A percentile compares a stretch with the other conserved stretches of the same genome.
Evolutionary conservation across 2,113 vertebrate species (phyloP).

Genomic region (Malurus cyaneus): DNA sequence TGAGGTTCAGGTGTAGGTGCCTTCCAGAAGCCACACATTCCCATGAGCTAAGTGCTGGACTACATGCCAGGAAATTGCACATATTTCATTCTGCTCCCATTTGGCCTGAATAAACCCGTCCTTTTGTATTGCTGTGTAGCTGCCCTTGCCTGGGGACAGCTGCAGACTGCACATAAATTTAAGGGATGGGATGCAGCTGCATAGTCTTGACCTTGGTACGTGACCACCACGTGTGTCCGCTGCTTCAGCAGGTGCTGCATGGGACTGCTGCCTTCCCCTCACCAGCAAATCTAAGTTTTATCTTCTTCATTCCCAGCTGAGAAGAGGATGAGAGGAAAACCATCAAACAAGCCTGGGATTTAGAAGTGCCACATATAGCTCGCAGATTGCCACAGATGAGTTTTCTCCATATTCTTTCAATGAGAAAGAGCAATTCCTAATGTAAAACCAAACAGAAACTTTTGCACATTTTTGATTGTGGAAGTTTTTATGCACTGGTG

Average conservation of each 20-base stretch:
- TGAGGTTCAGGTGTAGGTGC: background rate
- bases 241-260: background rate
- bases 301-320: background rate
- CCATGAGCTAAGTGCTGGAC: background rate
- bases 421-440: background rate
- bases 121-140: background rate
- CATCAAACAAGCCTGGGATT: background rate
- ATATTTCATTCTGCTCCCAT: background rate
- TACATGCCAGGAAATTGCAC: background rate
- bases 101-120: background rate
- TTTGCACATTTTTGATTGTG: background rate
- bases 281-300: background rate
- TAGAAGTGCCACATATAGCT: background rate
- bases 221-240: background rate
- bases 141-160: background rate
- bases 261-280: background rate
- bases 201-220: accelerated
- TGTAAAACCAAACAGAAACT: background rate
- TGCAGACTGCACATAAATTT: background rate
- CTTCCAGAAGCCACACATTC: background rate
- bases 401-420: background rate
- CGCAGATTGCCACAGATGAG: background rate
- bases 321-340: background rate
- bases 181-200: background rate
- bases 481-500: background rate